Evolutionary conservation across 2,113 vertebrate genomes (phyloP).

Genomic region (Cyprinodon brontotheroides): DNA sequence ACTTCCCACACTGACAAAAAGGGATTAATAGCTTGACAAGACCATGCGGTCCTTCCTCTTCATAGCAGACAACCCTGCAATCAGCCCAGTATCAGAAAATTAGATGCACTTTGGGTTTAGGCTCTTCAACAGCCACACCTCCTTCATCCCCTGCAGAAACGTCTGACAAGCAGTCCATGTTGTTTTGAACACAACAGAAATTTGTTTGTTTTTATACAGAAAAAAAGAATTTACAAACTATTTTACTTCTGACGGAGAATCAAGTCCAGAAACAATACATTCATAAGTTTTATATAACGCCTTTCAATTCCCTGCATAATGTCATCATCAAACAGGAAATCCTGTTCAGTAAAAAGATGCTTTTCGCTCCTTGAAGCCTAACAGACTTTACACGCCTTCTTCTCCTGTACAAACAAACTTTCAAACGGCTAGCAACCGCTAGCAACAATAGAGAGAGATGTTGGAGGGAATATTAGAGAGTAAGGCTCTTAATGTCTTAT

Average conservation of each 20-base stretch:
- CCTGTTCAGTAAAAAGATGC: no score
- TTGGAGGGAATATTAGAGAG: no score
- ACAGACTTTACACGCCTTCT: no score
- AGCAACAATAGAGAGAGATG: no score
- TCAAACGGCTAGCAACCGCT: no score
- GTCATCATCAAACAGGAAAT: no score
- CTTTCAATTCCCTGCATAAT: no score
- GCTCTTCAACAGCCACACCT: constrained; percentile 1
- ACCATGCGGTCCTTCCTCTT: constrained; percentile 5
- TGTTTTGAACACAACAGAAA: not conserved
- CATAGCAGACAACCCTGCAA: constrained; percentile 6
- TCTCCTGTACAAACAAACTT: no score
- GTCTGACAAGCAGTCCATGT: not conserved
- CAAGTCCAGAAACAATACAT: not conserved
- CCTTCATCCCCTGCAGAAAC: not conserved
- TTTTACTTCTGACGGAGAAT: not conserved
- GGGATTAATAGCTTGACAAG: constrained; percentile 26
- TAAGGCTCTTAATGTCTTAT: no score
- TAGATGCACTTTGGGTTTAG: constrained; percentile 19
- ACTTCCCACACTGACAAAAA: constrained; percentile 58
- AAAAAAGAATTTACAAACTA: not conserved
- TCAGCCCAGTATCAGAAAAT: constrained; percentile 15
- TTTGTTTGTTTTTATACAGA: not conserved
- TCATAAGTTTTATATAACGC: no score
- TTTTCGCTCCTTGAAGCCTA: no score